A percentile compares a stretch with the other conserved stretches of the same genome.
These are phyloP conservation scores for Loriculus beryllinus DNA, from an alignment of 2,797 vertebrate genomes.

Conservation along the genomic window DNA sequence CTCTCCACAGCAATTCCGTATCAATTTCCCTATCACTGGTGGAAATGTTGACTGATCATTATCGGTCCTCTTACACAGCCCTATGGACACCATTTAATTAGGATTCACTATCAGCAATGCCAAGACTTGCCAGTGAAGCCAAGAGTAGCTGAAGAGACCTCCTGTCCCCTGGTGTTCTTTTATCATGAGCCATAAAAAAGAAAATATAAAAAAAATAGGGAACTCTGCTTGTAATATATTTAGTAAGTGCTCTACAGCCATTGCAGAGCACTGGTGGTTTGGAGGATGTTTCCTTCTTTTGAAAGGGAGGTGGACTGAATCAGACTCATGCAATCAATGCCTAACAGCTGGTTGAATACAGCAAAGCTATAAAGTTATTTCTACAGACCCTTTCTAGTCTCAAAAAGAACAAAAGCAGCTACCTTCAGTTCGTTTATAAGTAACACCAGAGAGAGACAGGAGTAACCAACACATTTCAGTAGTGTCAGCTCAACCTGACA, in stretches of 20 bases:
- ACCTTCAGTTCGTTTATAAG: background rate
- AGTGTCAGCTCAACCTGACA: background rate
- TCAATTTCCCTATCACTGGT: background rate
- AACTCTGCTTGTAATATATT: background rate
- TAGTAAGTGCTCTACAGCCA: background rate
- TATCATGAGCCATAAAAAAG: background rate
- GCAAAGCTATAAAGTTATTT: background rate
- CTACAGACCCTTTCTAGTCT: background rate
- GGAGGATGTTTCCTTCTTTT: background rate
- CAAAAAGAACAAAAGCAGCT: background rate
- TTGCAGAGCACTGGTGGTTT: background rate
- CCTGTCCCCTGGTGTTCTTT: background rate
- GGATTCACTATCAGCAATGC: background rate
- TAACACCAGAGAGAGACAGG: background rate
- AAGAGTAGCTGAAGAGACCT: background rate
- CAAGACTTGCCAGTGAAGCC: background rate
- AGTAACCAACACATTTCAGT: background rate
- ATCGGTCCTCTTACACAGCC: background rate
- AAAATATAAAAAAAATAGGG: background rate
- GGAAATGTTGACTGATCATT: slow-evolving; percentile 7
- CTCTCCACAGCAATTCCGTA: background rate
- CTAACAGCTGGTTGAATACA: background rate
- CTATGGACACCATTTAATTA: background rate
- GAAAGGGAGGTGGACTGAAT: background rate
- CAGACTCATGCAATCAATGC: background rate